These are phyloP conservation scores for Epiperipatus broadwayi DNA, from an alignment of 2,888 invertebrate species.

Conservation along the genomic window DNA sequence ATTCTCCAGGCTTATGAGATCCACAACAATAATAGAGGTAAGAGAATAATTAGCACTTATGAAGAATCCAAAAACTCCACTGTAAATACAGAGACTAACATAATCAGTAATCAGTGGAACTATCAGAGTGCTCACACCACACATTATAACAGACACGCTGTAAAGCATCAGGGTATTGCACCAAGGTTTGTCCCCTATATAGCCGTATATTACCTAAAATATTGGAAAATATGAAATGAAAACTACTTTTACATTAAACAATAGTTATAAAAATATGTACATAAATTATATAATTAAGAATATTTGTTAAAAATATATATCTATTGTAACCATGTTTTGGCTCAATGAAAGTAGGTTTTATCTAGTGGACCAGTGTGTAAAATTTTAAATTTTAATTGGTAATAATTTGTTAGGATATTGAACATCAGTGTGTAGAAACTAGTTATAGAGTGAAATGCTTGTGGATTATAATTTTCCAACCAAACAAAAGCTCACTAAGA, in stretches of 20 bases:
- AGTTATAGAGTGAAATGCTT: too few relatives aligned
- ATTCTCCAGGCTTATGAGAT: slow-evolving; percentile 67
- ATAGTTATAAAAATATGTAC: neutral
- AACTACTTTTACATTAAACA: slow-evolving; percentile 1
- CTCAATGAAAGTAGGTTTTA: too few relatives aligned
- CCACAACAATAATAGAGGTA: slow-evolving; percentile 70
- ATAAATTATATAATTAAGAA: slow-evolving; percentile 7
- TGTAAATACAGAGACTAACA: slow-evolving; percentile 34
- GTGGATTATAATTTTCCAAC: too few relatives aligned
- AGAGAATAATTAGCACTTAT: slow-evolving; percentile 81
- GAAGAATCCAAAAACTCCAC: slow-evolving; percentile 63
- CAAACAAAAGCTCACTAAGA: too few relatives aligned
- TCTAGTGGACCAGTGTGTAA: too few relatives aligned
- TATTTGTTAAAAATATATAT: neutral
- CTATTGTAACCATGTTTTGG: slow-evolving; percentile 1
- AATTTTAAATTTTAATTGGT: too few relatives aligned
- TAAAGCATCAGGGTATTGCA: slow-evolving; percentile 64
- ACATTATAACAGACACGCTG: slow-evolving; percentile 44
- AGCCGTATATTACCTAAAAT: slow-evolving; percentile 54
- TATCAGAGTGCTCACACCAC: slow-evolving; percentile 29
- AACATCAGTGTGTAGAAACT: too few relatives aligned
- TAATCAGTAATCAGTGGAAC: slow-evolving; percentile 42
- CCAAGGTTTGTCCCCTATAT: slow-evolving; percentile 67
- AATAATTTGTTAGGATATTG: too few relatives aligned
- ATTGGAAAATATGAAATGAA: slow-evolving; percentile 16